Percentiles rank a stretch among this genome's conserved stretches.
Evolutionary conservation across 2,888 invertebrate species (phyloP).

Genomic region (Drosophila mayaguana): DNA sequence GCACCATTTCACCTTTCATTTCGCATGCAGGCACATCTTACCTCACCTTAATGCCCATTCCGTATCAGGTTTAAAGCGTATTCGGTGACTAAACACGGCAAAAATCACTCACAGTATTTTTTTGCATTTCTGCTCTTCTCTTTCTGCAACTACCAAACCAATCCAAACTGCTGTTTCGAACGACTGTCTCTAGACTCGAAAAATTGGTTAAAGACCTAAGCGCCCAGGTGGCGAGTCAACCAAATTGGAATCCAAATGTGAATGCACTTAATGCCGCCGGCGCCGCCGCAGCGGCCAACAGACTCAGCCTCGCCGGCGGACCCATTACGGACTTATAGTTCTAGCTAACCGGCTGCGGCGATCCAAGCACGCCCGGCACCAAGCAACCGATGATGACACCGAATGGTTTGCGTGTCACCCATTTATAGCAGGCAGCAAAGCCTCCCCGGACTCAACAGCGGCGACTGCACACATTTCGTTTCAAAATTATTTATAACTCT

Average conservation of each 20-base stretch:
- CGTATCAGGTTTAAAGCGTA: constrained; percentile 4
- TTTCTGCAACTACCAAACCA: background rate
- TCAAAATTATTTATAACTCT: constrained; percentile 73
- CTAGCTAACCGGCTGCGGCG: constrained; percentile 65
- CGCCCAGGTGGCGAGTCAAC: constrained; percentile 62
- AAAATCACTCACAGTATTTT: constrained; percentile 46
- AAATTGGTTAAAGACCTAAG: constrained; percentile 84
- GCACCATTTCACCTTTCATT: constrained; percentile 40
- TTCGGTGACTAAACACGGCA: constrained; percentile 40
- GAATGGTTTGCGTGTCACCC: constrained; percentile 72
- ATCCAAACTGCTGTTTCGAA: constrained; percentile 31
- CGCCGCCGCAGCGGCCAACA: constrained; percentile 55
- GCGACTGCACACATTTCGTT: constrained; percentile 59
- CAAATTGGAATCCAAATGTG: constrained; percentile 50
- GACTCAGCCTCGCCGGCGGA: constrained; percentile 83
- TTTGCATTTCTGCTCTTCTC: constrained; percentile 72
- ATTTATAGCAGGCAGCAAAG: constrained; percentile 71
- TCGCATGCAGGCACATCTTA: constrained; percentile 39
- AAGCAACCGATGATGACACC: constrained; percentile 10
- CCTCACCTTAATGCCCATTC: constrained; percentile 14
- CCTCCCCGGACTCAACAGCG: constrained; percentile 29
- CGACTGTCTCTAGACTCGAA: constrained; percentile 82
- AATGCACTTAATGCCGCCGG: constrained; percentile 39
- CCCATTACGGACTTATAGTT: constrained; percentile 85
- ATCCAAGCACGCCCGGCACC: constrained; percentile 2